Conservation (phyloP, 2,797 vertebrate species). For the Coreius guichenoti region DNA sequence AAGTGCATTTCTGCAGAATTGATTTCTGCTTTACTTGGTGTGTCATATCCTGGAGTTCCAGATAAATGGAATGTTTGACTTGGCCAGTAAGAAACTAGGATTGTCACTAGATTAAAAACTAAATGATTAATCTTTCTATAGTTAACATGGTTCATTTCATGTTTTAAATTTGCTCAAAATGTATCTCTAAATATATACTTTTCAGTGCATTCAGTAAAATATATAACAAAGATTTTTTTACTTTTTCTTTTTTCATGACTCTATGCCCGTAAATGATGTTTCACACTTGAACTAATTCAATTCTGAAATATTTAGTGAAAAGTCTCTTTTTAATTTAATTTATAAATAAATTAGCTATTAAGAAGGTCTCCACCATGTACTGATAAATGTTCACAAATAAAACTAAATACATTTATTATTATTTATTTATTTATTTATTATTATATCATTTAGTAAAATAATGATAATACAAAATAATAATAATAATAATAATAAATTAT, state of each 20-base stretch:
- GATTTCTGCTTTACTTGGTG: not conserved
- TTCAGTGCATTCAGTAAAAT: not conserved
- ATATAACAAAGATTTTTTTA: not conserved
- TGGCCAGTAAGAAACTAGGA: not conserved
- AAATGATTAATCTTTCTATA: not conserved
- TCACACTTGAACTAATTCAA: not conserved
- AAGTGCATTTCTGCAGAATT: slow-evolving; percentile 13
- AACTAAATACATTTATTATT: not conserved
- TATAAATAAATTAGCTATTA: not conserved
- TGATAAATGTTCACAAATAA: not conserved
- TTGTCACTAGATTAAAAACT: not conserved
- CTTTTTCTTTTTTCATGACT: not conserved
- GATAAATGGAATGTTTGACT: not conserved
- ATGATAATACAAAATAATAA: not conserved
- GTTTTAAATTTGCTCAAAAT: not conserved
- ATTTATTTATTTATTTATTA: not conserved
- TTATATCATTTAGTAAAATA: not conserved
- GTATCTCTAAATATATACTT: not conserved
- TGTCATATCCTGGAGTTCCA: not conserved
- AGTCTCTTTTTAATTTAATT: not conserved
- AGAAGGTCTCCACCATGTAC: not conserved
- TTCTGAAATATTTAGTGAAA: not conserved
- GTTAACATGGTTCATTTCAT: not conserved
- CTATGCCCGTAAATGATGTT: not conserved
- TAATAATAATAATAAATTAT: too few species aligned